These are phyloP conservation scores for Heliocidaris tuberculata DNA, from an alignment of 35 echinoderm and acorn worm genomes.

Conservation along the genomic window DNA sequence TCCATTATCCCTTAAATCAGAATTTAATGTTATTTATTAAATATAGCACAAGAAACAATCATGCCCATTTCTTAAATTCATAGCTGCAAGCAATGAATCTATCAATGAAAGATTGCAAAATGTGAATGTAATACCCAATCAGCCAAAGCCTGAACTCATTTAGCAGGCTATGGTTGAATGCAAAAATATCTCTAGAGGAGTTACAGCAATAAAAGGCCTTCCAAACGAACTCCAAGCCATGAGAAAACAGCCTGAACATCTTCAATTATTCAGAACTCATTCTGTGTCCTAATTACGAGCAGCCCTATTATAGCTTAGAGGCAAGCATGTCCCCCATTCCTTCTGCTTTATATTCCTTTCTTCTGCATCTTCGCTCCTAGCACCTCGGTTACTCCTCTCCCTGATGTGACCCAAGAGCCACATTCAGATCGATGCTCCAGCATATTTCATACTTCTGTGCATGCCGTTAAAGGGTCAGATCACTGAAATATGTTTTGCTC, in stretches of 20 bases:
- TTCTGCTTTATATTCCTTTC: neutral
- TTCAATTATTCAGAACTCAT: conserved; percentile 13
- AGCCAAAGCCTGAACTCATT: neutral
- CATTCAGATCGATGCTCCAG: too few relatives aligned
- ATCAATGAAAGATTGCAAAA: neutral
- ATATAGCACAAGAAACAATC: neutral
- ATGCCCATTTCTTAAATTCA: neutral
- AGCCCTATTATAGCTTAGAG: neutral
- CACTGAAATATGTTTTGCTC: too few relatives aligned
- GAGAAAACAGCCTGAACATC: neutral
- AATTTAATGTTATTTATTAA: neutral
- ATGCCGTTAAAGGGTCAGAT: too few relatives aligned
- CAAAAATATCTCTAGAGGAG: neutral
- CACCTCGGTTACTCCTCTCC: neutral
- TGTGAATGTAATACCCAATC: neutral
- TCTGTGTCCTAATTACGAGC: neutral
- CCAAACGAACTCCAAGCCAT: neutral
- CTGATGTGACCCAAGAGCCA: neutral
- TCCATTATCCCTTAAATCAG: neutral
- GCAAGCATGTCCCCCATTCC: neutral
- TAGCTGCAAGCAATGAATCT: neutral
- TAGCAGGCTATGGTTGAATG: neutral
- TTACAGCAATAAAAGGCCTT: neutral
- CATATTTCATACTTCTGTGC: too few relatives aligned
- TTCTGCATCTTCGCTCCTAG: neutral